Evolutionary conservation across 2,797 vertebrate genomes (phyloP), one percentile per base, ranked within the genome.

Genomic region (Hippoglossus hippoglossus): DNA sequence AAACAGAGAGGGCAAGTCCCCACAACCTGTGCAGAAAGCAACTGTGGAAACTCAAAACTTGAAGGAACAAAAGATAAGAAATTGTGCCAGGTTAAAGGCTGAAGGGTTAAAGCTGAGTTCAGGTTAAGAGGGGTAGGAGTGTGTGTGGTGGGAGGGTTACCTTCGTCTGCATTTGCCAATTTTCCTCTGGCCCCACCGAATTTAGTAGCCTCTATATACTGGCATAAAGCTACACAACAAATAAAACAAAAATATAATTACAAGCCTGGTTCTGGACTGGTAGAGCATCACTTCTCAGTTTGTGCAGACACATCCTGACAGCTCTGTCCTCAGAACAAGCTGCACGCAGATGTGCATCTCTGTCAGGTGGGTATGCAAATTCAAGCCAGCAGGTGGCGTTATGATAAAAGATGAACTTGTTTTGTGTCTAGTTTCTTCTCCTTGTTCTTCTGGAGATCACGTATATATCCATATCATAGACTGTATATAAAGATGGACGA

Each of bases 171-270:
- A 95, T 92, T 93, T 84, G 96, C 95, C 96, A 96, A 94, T 92
- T 97, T 96, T 96, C 95, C 91, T 95, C 96, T 94, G 95, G 94
- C 95, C 95, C 95, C 96, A 95, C 94, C 97, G 96, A 94, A 95
- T 98, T 98, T 98, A 98, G 97, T 97, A 95, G 96, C 97, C 92
- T 97, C 95, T 96, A 99, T 97, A 97, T 98, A 99, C 94, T 99
- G 96, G 96, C 97, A 99, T 96, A 99, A 96, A 92, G 98, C 98
- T 99, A 98, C 93, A 97, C 94, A 94, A 97, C 95, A 98, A 95
- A 98, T 95, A 94, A 96, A 97, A 98, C 94, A 97, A 98, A 95
- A 96, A 83, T 89, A 96, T 91, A 94, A 91, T 94, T 94, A 92
- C 85, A 89, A 84, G 77, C 71, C 80, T 83, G 79, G 47, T 86